These are phyloP conservation scores for Didymodactylos carnosus DNA, from an alignment of 2,888 invertebrate species.

Conservation along the genomic window DNA sequence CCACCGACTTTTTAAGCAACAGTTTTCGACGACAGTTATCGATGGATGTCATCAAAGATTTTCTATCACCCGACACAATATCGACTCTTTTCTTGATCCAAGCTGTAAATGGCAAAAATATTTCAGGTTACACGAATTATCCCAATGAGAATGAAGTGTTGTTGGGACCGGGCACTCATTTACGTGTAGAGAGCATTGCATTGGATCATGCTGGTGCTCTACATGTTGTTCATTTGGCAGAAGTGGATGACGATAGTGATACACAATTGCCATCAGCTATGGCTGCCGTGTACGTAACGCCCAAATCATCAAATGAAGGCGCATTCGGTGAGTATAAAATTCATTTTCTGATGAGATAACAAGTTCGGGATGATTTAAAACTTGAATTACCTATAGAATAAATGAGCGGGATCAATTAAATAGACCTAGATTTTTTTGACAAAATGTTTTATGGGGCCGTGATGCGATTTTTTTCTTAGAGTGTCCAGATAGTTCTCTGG, in stretches of 20 bases:
- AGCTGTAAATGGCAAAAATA: background rate
- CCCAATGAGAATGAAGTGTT: background rate
- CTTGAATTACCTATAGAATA: too few species aligned
- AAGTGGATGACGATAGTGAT: background rate
- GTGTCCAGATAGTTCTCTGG: too few species aligned
- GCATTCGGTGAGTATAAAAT: background rate
- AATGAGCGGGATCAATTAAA: too few species aligned
- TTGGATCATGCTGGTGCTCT: background rate
- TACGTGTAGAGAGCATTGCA: background rate
- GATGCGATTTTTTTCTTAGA: too few species aligned
- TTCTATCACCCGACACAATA: background rate
- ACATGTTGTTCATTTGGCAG: background rate
- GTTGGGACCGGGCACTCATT: background rate
- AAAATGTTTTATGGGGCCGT: too few species aligned
- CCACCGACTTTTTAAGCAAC: too few species aligned
- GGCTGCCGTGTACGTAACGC: background rate
- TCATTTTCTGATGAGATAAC: too few species aligned
- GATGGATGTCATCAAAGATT: background rate
- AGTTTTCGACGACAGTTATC: too few species aligned
- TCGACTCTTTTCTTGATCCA: background rate
- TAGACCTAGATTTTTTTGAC: too few species aligned
- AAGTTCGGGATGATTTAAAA: too few species aligned
- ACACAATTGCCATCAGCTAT: background rate
- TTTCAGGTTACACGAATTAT: background rate
- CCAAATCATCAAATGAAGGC: background rate